Evolutionary conservation across 2,888 invertebrate genomes (phyloP).

Genomic region (Cartodere bifasciata): DNA sequence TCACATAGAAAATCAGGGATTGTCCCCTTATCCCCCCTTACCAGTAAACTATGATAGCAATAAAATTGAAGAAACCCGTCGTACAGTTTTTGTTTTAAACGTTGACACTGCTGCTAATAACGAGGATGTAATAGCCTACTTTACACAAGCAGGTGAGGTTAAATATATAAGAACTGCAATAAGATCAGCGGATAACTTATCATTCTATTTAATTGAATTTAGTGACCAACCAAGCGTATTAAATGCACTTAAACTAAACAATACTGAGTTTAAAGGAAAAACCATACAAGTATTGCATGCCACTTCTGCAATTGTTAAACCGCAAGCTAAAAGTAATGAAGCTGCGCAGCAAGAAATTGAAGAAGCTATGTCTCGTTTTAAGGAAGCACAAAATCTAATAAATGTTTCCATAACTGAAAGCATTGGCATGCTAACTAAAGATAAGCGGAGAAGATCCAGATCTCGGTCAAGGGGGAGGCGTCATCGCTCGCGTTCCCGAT

Average conservation of each 20-base stretch:
- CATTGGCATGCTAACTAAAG: conserved; percentile 75
- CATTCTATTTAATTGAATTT: conserved; percentile 85
- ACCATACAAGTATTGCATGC: conserved; percentile 70
- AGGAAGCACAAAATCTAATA: conserved; percentile 90
- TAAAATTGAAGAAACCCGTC: conserved; percentile 89
- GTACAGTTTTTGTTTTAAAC: conserved; percentile 81
- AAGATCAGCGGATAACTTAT: conserved; percentile 61
- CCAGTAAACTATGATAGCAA: conserved; percentile 78
- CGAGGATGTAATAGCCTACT: conserved; percentile 81
- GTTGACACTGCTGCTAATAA: conserved; percentile 53
- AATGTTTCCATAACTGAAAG: conserved; percentile 89
- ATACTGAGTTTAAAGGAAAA: conserved; percentile 60
- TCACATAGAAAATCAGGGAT: conserved; percentile 61
- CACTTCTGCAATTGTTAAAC: conserved; percentile 81
- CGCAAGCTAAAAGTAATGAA: conserved; percentile 90
- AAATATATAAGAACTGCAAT: conserved; percentile 89
- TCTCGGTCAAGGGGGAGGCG: conserved; percentile 33
- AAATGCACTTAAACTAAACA: conserved; percentile 76
- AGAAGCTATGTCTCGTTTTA: conserved; percentile 92
- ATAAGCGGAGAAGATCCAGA: conserved; percentile 50
- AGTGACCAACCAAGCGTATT: conserved; percentile 82
- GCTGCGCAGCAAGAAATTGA: conserved; percentile 92
- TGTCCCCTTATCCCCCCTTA: conserved; percentile 84
- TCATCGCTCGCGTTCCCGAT: conserved; percentile 38
- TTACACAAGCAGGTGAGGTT: conserved; percentile 80